phyloP scores from a whole-genome alignment of 2,888 invertebrate genomes.

The Xiphydria camelus region DNA sequence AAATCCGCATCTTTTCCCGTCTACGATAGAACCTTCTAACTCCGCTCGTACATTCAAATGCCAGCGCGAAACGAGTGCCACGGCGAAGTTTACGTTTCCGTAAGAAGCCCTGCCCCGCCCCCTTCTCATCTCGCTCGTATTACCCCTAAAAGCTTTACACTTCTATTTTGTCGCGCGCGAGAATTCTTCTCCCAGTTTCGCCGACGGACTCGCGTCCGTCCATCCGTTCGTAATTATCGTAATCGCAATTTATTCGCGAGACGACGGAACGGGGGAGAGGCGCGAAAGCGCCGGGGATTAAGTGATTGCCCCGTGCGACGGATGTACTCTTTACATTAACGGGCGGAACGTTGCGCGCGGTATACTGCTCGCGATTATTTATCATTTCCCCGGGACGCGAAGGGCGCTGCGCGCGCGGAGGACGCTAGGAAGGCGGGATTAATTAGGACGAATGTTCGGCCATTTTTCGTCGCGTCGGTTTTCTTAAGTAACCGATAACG shows the following conservation, averaged over 20 bases:
- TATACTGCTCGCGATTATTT: slow-evolving; percentile 34
- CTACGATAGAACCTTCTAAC: too few relatives aligned
- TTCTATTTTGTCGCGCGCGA: neutral
- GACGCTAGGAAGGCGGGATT: too few relatives aligned
- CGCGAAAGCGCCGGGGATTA: slow-evolving; percentile 17
- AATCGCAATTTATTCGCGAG: slow-evolving; percentile 15
- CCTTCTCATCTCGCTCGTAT: neutral
- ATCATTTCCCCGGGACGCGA: slow-evolving; percentile 24
- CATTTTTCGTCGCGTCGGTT: neutral
- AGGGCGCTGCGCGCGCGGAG: neutral
- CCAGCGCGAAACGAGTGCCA: too few relatives aligned
- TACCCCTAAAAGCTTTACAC: slow-evolving; percentile 1
- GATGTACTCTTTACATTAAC: slow-evolving; percentile 24
- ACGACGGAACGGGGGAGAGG: neutral
- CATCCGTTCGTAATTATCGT: slow-evolving; percentile 2
- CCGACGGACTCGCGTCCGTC: neutral
- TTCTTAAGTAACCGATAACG: slow-evolving; percentile 7
- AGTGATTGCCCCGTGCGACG: slow-evolving; percentile 26
- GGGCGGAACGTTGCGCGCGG: too few relatives aligned
- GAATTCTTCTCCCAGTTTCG: too few relatives aligned
- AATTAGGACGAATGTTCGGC: slow-evolving; percentile 3
- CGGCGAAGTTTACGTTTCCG: too few relatives aligned
- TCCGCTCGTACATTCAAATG: too few relatives aligned
- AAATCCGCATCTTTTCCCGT: too few relatives aligned
- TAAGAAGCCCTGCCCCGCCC: too few relatives aligned